Conservation (phyloP, 2,113 vertebrate genomes). For the Sander lucioperca region DNA sequence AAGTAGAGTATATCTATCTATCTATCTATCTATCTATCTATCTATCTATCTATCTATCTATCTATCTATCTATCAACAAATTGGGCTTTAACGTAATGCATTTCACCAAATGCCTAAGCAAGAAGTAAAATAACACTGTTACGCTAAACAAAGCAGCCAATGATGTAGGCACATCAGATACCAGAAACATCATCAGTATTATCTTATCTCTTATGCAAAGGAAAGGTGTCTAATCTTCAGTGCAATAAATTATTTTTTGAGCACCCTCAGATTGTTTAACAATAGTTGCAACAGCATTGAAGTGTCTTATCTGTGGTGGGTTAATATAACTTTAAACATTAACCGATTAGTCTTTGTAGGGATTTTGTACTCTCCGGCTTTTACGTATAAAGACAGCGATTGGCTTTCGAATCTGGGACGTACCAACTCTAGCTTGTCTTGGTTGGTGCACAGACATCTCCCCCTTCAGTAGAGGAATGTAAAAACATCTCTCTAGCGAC, state of each 20-base stretch:
- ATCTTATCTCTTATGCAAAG: constrained; percentile 1
- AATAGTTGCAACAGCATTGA: constrained; percentile 24
- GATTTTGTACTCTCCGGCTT: not conserved
- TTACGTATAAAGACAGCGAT: too few species aligned
- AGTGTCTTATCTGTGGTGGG: constrained; percentile 38
- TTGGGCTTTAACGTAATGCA: not conserved
- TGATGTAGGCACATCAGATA: not conserved
- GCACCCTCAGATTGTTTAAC: constrained; percentile 17
- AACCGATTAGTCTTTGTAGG: constrained; percentile 44
- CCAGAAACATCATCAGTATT: not conserved
- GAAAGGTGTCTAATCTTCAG: not conserved
- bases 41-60: too few species aligned
- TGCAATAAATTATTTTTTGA: not conserved
- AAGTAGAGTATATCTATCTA: too few species aligned
- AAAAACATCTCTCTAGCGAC: too few species aligned
- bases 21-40: too few species aligned
- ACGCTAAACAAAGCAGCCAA: not conserved
- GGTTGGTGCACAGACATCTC: too few species aligned
- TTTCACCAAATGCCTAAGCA: not conserved
- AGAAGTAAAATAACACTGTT: not conserved
- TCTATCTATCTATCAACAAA: too few species aligned
- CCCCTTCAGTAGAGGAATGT: too few species aligned
- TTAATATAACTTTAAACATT: constrained; percentile 59
- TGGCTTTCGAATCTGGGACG: too few species aligned
- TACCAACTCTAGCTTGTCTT: too few species aligned